Percentiles rank a stretch among this genome's conserved stretches.
These are phyloP conservation scores for Eupithecia tripunctaria DNA, from an alignment of 2,888 invertebrate genomes.

Conservation along the genomic window DNA sequence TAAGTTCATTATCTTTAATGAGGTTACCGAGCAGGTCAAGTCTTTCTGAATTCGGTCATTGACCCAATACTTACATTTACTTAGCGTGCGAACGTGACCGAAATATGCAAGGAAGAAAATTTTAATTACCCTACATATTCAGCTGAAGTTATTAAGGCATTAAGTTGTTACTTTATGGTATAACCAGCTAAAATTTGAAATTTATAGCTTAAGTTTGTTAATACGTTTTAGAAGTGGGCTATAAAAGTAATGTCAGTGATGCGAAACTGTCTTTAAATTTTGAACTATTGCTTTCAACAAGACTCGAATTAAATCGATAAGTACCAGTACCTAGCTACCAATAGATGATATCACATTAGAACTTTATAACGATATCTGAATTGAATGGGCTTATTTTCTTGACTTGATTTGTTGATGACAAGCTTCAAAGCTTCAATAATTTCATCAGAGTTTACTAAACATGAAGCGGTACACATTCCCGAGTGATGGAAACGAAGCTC, in stretches of 20 bases:
- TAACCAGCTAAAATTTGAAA: background rate
- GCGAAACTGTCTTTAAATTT: background rate
- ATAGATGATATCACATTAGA: background rate
- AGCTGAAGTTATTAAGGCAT: slow-evolving; percentile 22
- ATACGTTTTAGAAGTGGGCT: background rate
- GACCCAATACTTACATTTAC: slow-evolving; percentile 25
- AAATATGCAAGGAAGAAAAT: slow-evolving; percentile 29
- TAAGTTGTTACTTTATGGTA: slow-evolving; percentile 24
- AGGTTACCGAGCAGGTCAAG: slow-evolving; percentile 1
- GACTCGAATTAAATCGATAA: background rate
- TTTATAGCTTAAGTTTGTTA: background rate
- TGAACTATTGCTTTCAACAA: background rate
- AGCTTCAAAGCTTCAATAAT: background rate
- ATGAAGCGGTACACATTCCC: background rate
- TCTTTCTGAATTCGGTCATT: slow-evolving; percentile 10
- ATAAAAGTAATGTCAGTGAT: background rate
- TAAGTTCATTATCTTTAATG: slow-evolving; percentile 9
- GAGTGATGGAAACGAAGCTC: background rate
- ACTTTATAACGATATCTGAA: background rate
- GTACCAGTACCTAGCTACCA: background rate
- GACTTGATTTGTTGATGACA: background rate
- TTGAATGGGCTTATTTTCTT: background rate
- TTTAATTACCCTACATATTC: slow-evolving; percentile 30
- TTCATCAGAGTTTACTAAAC: background rate
- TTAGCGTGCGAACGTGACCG: slow-evolving; percentile 31